Base-by-base conservation (phyloP, 2,797 vertebrate genomes). In the Kryptolebias ocellatus region DNA sequence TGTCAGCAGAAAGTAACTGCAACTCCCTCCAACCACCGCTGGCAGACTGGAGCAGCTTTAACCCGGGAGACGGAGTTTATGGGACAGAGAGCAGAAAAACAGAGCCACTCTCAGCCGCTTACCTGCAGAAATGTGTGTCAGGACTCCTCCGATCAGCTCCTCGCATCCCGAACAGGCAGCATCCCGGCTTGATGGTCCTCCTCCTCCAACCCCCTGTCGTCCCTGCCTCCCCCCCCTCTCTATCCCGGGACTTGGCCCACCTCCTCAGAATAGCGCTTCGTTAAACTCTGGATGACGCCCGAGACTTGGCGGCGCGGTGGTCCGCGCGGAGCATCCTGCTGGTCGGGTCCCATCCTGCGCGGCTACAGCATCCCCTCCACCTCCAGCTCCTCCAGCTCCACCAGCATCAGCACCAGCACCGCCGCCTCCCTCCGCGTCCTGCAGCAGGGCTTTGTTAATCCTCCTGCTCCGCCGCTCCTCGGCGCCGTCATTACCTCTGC, bases 221-320 rank as follows among this genome's bases (percentile, higher is more conserved):
- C 24, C 63, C 56, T 37, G 29, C 18, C 49, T 0, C 67, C 28
- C 57, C 57, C 3, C 9, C 29, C 65, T 6, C 55, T 27, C 77
- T n/a, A 80, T 84, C 75, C 20, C 67, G 81, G 81, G 85, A 90
- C 87, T 83, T 81, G 87, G 79, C 83, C 84, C 88, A 86, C 89
- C 86, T 90, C 84, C 89, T 81, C 84, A 86, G 82, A 92, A 89
- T 90, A 91, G 86, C 82, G 80, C 81, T 74, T 71, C 74, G 73
- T 74, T 78, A 72, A 84, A 80, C 84, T 88, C 79, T 31, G 67
- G 46, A 46, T 79, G 64, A 79, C 67, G 67, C 72, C 69, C 20
- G 68, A 45, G 83, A 67, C 76, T 76, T 69, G 60, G 50, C 65
- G 37, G 67, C 78, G 54, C 68, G 63, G 60, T 0, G 61, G 75